These are phyloP conservation scores for Lordiphosa collinella DNA, from an alignment of 1,140 invertebrate genomes.

Conservation along the genomic window DNA sequence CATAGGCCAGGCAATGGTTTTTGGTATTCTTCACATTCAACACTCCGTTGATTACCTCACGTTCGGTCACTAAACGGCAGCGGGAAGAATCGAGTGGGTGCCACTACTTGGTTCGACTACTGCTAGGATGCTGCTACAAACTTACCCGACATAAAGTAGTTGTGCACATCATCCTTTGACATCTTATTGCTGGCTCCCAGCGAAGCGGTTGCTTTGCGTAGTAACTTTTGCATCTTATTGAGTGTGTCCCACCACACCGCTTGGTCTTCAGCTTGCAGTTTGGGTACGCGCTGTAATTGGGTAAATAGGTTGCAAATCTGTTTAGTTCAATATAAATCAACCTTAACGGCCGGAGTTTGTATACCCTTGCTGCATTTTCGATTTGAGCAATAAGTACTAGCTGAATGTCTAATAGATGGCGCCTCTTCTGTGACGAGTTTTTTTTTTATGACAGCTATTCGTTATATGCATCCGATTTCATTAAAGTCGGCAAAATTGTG, in stretches of 20 bases:
- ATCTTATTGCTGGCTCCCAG: constrained; percentile 92
- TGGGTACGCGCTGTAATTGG: constrained; percentile 88
- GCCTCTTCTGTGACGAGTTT: too few relatives aligned
- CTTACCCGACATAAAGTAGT: constrained; percentile 99
- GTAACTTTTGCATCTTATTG: constrained; percentile 95
- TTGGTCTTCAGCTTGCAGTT: constrained; percentile 97
- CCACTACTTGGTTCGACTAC: constrained; percentile 18
- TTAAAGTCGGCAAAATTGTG: too few relatives aligned
- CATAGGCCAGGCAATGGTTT: constrained; percentile 97
- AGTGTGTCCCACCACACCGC: constrained; percentile 98
- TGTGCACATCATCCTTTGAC: constrained; percentile 96
- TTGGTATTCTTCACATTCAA: constrained; percentile 96
- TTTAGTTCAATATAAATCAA: too few relatives aligned
- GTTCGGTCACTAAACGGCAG: constrained; percentile 91
- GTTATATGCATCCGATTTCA: too few relatives aligned
- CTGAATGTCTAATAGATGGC: too few relatives aligned
- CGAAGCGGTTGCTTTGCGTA: constrained; percentile 93
- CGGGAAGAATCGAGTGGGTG: constrained; percentile 20
- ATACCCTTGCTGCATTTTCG: too few relatives aligned
- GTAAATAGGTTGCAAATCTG: too few relatives aligned
- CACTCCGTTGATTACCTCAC: constrained; percentile 97
- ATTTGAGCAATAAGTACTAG: too few relatives aligned
- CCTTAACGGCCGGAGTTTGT: too few relatives aligned
- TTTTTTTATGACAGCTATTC: too few relatives aligned
- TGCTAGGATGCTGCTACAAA: constrained; percentile 4